A percentile compares a stretch with the other conserved stretches of the same genome.
These are phyloP conservation scores for Osmerus mordax DNA, from an alignment of 2,113 vertebrate species.

Conservation along the genomic window DNA sequence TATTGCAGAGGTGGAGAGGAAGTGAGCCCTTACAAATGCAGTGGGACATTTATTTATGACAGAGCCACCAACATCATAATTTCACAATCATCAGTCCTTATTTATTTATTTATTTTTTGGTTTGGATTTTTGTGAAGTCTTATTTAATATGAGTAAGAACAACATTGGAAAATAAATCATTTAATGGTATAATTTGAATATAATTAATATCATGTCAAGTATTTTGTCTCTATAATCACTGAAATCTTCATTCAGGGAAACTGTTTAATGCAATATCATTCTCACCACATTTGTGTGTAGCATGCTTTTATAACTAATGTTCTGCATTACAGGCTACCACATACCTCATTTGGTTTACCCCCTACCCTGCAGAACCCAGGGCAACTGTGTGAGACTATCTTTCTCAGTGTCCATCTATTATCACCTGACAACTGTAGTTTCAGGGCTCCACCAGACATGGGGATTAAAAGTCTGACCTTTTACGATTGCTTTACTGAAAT, in stretches of 20 bases:
- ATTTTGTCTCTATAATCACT: not conserved
- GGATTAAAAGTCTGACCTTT: conserved; percentile 79
- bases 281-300: not conserved
- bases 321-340: too few species aligned
- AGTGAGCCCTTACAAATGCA: not conserved
- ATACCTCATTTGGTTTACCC: conserved; percentile 19
- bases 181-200: too few species aligned
- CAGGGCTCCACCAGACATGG: conserved; percentile 63
- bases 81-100: not conserved
- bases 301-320: not conserved
- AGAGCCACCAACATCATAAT: not conserved
- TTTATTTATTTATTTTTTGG: not conserved
- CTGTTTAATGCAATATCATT: not conserved
- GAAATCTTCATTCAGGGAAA: not conserved
- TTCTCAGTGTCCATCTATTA: conserved; percentile 61
- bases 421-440: conserved; percentile 75
- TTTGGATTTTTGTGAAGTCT: not conserved
- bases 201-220: too few species aligned
- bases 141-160: too few species aligned
- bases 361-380: conserved; percentile 23
- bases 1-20: conserved; percentile 10
- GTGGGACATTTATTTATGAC: conserved; percentile 7
- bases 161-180: too few species aligned
- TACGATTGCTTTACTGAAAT: conserved; percentile 65
- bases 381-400: conserved; percentile 53